A percentile compares a stretch with the other conserved stretches of the same genome.
These are phyloP conservation scores for Atrichornis clamosus DNA, from an alignment of 2,113 vertebrate species.

Conservation along the genomic window DNA sequence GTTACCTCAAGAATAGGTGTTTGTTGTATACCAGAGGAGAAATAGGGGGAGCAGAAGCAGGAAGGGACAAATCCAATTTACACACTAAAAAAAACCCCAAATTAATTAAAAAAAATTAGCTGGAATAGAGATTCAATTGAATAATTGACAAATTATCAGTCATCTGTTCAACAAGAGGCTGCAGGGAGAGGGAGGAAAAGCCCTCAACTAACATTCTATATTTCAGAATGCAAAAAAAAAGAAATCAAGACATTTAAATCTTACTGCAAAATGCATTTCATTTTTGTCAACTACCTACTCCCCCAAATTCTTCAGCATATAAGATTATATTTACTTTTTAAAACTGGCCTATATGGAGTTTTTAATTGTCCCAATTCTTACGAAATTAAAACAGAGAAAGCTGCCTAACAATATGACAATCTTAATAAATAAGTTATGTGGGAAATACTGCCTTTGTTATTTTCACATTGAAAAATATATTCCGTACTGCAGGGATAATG, in stretches of 20 bases:
- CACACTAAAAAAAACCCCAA: background rate
- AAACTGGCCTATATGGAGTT: background rate
- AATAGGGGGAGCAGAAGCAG: background rate
- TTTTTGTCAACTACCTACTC: background rate
- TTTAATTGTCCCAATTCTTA: background rate
- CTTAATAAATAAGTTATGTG: slow-evolving; percentile 29
- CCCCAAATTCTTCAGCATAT: background rate
- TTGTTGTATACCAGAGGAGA: background rate
- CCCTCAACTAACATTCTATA: background rate
- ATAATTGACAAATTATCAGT: background rate
- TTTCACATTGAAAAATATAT: slow-evolving; percentile 46
- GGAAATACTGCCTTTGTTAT: slow-evolving; percentile 13
- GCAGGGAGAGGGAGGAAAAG: background rate
- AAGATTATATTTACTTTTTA: background rate
- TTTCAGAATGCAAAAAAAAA: background rate
- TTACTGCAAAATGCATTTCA: background rate
- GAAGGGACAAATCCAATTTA: background rate
- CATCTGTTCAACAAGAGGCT: background rate
- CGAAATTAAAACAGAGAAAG: background rate
- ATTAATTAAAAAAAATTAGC: background rate
- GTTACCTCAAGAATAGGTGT: background rate
- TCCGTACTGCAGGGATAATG: slow-evolving; percentile 20
- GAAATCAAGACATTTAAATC: background rate
- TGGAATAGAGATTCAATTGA: background rate
- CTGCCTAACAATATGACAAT: background rate